Base-by-base conservation (phyloP, 2,797 vertebrate species). In the Gouania willdenowi region DNA sequence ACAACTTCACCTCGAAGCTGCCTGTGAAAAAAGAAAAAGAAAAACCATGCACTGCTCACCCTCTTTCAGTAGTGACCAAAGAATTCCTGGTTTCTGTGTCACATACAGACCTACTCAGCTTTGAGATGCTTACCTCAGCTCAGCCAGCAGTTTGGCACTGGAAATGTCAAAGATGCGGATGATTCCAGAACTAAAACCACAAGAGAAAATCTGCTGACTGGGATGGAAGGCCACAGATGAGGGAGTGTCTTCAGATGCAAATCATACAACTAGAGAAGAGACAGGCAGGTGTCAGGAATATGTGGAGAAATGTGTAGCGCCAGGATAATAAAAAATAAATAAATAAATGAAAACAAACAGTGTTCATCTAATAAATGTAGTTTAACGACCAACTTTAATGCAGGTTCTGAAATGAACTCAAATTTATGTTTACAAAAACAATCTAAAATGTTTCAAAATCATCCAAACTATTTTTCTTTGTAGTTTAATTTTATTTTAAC, bases 221-320 rank as follows among this genome's bases (percentile, higher is more conserved):
- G 95, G 94, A 57, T 98, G 95, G 52, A 97, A 97, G 24, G 89
- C 81, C 42, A 97, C 87, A 0, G 92, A 83, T 22, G 84, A 75
- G 0, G 95, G 94, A 1, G 29, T 54, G 35, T 97, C 94, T 3
- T 91, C 89, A 0, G 90, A 84, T 3, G 90, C 88, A 37, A 98
- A 74, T 98, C 94, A 8, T 90, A 97, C 5, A 95, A 71, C 96
- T 98, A 40, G 39, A 50, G 20, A 50, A 5, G 37, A 41, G 15
- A 31, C 12, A 28, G 8, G 15, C 6, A 19, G 3, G 18, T 6
- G n/a, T n/a, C n/a, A n/a, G n/a, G n/a, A n/a, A n/a, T n/a, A n/a
- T n/a, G n/a, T n/a, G n/a, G n/a, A n/a, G n/a, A n/a, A 17, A 18
- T 18, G 17, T 3, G 18, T 3, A 5, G 3, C 14, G 3, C 13